Evolutionary conservation across 1,140 invertebrate species (phyloP), one percentile per base, ranked within the genome.

Genomic region (Drosophila bocqueti): DNA sequence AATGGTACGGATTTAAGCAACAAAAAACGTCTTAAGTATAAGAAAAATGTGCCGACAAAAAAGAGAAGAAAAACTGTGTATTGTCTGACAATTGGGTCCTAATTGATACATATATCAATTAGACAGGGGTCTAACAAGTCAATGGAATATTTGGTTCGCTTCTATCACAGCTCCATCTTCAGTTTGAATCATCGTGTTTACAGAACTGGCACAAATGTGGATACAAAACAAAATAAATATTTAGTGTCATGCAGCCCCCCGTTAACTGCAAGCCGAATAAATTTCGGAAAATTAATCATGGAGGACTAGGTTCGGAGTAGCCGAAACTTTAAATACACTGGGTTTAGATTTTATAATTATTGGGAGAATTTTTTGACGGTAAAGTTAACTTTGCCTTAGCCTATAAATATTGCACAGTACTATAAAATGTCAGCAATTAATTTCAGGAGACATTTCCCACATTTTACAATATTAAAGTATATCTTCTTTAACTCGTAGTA

Each of bases 91-190:
- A 52, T 60, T 73, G 29, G 34, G 46, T 73, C 54, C 46, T 50
- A 60, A 72, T 73, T 72, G 54, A 71, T 43, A 58, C 34, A 73
- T 61, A n/a, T 52, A 52, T 73, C 55, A 73, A 72, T 73, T 73
- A 38, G 54, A 24, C 29, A n/a, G 38, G 46, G 45, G 69, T 61
- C 55, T 71, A 72, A 73, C 69, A 50, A 40, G 69, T 73, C 67
- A 73, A 43, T 42, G 43, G 69, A 73, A 73, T 73, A 73, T 73
- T 71, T 68, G 67, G 67, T 57, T 68, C 49, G 49, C 36, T 60
- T 55, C 15, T 73, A 73, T 73, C 69, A 73, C 69, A 73, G 69
- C 69, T 47, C 11, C 69, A 73, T 72, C 45, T 38, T 71, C 52
- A 21, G 45, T 8, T 36, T 29, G 45, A 71, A 60, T 26, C 42